Evolutionary conservation across 2,888 invertebrate species (phyloP), one percentile per base, ranked within the genome.

Genomic region (Encarsia formosa): DNA sequence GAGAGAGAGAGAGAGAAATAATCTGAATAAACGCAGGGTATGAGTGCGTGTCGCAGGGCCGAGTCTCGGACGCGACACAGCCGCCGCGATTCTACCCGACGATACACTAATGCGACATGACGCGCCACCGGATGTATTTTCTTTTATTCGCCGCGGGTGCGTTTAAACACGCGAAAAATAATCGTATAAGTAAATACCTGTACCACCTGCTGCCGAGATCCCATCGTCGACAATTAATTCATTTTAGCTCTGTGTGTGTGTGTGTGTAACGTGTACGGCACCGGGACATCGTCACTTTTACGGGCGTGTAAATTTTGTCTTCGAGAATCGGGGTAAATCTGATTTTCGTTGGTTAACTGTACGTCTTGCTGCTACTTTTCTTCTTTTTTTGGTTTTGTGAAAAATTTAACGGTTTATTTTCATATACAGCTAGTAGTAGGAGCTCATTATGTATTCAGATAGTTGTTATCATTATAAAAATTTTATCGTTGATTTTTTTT

Each of bases 21-120:
- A 40, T 48, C 48, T 24, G n/a, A 20, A 41, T 41, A 45, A 46
- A 20, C 59, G 58, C 58, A 54, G 61, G 59, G 61, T 57, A 61
- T 59, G 65, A 67, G 64, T 68, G 65, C 68, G 65, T 67, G 68
- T 68, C 67, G 67, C 65, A 59, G 61, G 31, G 39, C 16, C 37
- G 32, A 26, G 66, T 65, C 63, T 11, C 31, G 11, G 61, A 60
- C 63, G 63, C 60, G 64, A 56, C 54, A 63, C 67, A 65, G 65
- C 62, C 64, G n/a, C n/a, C n/a, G n/a, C n/a, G 70, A 70, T 70
- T 69, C 68, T 60, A 64, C 62, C 56, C 54, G 61, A 65, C n/a
- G 69, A 70, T 70, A 69, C 69, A 69, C 69, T 68, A 69, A 70
- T 69, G 69, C 67, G 57, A 63, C 63, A 63, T 61, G 63, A 60